Conservation (phyloP, 2,888 invertebrate genomes). For the Dastarcus helophoroides region DNA sequence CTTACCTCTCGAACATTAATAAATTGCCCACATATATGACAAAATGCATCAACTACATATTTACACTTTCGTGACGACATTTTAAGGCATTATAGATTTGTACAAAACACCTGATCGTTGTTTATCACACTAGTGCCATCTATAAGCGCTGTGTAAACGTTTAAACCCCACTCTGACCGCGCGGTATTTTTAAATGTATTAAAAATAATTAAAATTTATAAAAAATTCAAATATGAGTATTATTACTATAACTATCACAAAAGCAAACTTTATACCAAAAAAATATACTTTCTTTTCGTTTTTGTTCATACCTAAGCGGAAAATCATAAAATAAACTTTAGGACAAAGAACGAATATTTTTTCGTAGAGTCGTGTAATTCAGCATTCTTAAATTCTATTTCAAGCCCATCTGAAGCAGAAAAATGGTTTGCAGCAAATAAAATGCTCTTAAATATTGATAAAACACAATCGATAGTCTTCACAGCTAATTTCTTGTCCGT, state of each 20-base stretch:
- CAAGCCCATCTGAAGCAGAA: too few species aligned
- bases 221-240: slow-evolving; percentile 6
- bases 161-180: slow-evolving; percentile 1
- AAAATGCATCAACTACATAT: too few species aligned
- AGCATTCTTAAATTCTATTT: too few species aligned
- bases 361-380: slow-evolving; percentile 1
- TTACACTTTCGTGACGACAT: too few species aligned
- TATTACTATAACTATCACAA: slow-evolving; percentile 6
- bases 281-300: slow-evolving; percentile 6
- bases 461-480: too few species aligned
- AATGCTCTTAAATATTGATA: too few species aligned
- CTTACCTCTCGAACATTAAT: too few species aligned
- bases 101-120: slow-evolving; percentile 1
- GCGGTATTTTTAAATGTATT: slow-evolving; percentile 4
- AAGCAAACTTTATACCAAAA: slow-evolving; percentile 6
- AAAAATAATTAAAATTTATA: slow-evolving; percentile 6
- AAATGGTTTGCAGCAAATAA: too few species aligned
- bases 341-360: slow-evolving; percentile 7
- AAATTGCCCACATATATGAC: too few species aligned
- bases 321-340: slow-evolving; percentile 9
- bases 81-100: not conserved
- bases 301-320: slow-evolving; percentile 6
- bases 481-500: too few species aligned
- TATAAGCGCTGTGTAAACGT: not conserved
- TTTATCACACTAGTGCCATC: slow-evolving; percentile 1